These are phyloP conservation scores for Hydropsyche betteni DNA, from an alignment of 2,888 invertebrate species.

Conservation along the genomic window DNA sequence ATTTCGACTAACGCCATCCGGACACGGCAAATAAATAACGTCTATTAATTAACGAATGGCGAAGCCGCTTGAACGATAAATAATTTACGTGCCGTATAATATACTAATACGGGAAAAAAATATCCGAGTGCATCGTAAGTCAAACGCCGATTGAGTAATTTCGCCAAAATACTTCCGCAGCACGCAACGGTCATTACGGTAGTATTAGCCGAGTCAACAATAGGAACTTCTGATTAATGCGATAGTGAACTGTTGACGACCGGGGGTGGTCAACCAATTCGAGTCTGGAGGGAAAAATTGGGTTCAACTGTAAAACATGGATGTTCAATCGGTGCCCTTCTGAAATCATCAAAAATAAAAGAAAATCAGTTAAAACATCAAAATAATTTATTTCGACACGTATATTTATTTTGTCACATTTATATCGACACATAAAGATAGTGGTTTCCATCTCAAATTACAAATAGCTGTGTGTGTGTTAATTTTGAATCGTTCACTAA, in stretches of 20 bases:
- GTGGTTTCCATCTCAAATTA: slow-evolving; percentile 29
- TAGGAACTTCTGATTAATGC: slow-evolving; percentile 32
- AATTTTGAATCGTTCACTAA: no score
- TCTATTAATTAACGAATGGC: slow-evolving; percentile 38
- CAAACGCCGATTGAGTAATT: slow-evolving; percentile 44
- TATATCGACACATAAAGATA: slow-evolving; percentile 40
- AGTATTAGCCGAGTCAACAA: slow-evolving; percentile 34
- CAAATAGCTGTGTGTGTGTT: slow-evolving; percentile 8
- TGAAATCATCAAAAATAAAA: not conserved
- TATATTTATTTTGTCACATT: slow-evolving; percentile 41
- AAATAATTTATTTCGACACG: slow-evolving; percentile 37
- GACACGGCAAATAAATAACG: slow-evolving; percentile 28
- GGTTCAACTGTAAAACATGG: no score
- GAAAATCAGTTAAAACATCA: slow-evolving; percentile 21
- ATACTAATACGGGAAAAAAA: slow-evolving; percentile 8
- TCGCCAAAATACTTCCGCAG: slow-evolving; percentile 31
- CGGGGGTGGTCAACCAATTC: slow-evolving; percentile 1
- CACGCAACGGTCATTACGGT: slow-evolving; percentile 39
- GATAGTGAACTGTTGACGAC: slow-evolving; percentile 12
- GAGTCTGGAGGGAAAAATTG: no score
- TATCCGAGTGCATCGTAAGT: slow-evolving; percentile 25
- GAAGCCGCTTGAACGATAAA: slow-evolving; percentile 11
- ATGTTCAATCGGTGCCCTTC: no score
- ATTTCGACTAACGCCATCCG: slow-evolving; percentile 12
- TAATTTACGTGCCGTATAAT: slow-evolving; percentile 5